Percentiles rank a stretch among this genome's conserved stretches.
Conservation (phyloP, 2,113 vertebrate species). For the Rhagologus leucostigma region DNA sequence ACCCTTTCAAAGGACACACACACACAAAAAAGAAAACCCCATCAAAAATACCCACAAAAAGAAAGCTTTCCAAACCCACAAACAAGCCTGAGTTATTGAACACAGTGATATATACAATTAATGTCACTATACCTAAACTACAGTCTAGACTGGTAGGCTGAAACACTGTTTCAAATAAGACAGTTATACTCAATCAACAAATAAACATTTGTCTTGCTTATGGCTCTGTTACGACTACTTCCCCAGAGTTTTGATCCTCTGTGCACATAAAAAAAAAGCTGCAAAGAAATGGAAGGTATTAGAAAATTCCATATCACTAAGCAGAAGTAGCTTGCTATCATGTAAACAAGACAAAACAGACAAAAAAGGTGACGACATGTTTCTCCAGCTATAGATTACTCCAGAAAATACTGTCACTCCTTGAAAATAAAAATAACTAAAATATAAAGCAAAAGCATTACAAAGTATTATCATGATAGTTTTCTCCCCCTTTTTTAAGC, state of each 20-base stretch:
- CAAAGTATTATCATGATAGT: fast-evolving
- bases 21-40: neutral
- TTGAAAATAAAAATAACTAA: neutral
- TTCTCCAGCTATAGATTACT: neutral
- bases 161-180: neutral
- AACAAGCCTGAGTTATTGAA: neutral
- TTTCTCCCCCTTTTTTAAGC: fast-evolving
- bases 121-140: neutral
- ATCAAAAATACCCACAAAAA: neutral
- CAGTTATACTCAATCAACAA: neutral
- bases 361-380: neutral
- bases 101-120: neutral
- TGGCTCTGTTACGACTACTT: neutral
- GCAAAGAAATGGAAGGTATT: neutral
- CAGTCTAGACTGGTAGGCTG: neutral
- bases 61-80: neutral
- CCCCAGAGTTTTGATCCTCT: neutral
- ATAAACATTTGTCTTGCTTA: neutral
- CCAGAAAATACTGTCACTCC: neutral
- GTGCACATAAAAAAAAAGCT: neutral
- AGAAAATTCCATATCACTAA: neutral
- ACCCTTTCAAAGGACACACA: neutral
- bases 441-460: neutral
- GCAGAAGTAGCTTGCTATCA: neutral
- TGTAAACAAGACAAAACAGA: neutral